These are phyloP conservation scores for Serranus cabrilla DNA, from an alignment of 2,797 vertebrate species.

Conservation along the genomic window DNA sequence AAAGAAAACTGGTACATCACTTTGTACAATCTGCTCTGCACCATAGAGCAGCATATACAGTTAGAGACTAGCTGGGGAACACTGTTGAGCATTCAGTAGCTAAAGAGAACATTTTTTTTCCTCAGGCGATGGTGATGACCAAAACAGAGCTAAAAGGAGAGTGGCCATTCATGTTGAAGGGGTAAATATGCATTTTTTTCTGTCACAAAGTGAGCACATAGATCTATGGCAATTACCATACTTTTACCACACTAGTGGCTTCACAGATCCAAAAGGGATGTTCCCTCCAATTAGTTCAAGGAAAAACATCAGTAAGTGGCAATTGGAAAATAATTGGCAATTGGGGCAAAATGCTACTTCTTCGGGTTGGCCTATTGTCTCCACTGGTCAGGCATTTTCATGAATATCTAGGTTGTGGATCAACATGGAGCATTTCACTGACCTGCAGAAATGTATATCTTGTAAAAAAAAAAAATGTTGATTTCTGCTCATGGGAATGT, in stretches of 20 bases:
- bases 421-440: background rate
- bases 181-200: background rate
- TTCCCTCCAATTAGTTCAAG: background rate
- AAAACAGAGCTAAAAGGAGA: background rate
- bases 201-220: background rate
- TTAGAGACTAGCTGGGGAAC: background rate
- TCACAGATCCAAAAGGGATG: background rate
- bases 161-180: background rate
- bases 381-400: background rate
- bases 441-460: background rate
- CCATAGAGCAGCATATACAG: background rate
- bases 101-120: background rate
- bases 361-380: background rate
- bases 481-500: background rate
- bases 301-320: background rate
- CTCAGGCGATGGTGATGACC: background rate
- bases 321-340: background rate
- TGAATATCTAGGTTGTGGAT: background rate
- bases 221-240: background rate
- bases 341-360: background rate
- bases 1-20: no score
- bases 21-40: background rate
- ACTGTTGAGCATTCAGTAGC: background rate
- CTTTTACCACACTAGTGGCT: background rate
- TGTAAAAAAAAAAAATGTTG: background rate